Evolutionary conservation across 2,797 vertebrate genomes (phyloP).

Genomic region (Argya squamiceps): DNA sequence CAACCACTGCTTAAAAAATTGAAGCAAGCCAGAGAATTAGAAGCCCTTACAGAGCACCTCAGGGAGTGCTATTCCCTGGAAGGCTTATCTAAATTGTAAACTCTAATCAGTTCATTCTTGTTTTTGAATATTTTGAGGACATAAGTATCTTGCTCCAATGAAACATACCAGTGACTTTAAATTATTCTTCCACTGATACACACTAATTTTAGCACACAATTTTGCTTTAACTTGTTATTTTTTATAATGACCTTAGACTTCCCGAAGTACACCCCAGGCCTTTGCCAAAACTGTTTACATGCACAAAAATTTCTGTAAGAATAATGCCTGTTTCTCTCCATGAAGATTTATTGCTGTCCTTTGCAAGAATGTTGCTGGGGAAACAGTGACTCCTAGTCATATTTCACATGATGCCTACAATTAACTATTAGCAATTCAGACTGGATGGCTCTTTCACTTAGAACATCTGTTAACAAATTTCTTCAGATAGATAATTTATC

Average conservation of each 20-base stretch:
- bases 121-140: not conserved
- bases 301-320: not conserved
- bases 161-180: not conserved
- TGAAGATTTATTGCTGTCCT: constrained; percentile 25
- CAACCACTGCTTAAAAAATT: not conserved
- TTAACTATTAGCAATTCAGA: not conserved
- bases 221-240: constrained; percentile 6
- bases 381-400: constrained; percentile 50
- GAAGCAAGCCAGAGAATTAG: not conserved
- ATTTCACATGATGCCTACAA: constrained; percentile 48
- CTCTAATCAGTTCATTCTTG: not conserved
- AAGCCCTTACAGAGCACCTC: not conserved
- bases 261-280: not conserved
- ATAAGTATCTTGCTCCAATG: not conserved
- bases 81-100: not conserved
- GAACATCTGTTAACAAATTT: constrained; percentile 1
- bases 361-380: constrained; percentile 33
- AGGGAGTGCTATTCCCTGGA: not conserved
- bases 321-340: not conserved
- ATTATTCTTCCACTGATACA: not conserved
- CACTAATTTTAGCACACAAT: not conserved
- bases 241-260: not conserved
- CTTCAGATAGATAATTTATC: not conserved
- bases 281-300: not conserved
- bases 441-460: not conserved